phyloP scores from a whole-genome alignment of 2,888 invertebrate species.

The Pseudococcus jackbeardsleyi region DNA sequence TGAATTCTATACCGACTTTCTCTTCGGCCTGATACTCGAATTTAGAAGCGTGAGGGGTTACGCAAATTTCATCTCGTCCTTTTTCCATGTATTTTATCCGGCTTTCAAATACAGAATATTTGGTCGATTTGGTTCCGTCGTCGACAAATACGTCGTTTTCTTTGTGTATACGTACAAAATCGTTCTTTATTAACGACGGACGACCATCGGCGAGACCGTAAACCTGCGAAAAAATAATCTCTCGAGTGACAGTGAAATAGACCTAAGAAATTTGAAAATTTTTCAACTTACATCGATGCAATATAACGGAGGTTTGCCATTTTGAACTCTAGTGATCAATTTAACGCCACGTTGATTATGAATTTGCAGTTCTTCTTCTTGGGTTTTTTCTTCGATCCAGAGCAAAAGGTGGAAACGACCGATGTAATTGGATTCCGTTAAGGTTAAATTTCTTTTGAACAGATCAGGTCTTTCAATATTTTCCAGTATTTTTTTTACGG shows the following conservation, averaged over 20 bases:
- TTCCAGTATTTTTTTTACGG: neutral
- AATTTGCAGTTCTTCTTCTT: conserved; percentile 67
- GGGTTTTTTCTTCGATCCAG: conserved; percentile 69
- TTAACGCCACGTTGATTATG: conserved; percentile 40
- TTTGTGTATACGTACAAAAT: conserved; percentile 68
- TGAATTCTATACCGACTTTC: conserved; percentile 68
- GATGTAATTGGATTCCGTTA: conserved; percentile 38
- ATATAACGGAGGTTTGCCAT: neutral
- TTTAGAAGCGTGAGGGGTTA: conserved; percentile 67
- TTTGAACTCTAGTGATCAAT: neutral
- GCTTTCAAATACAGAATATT: conserved; percentile 68
- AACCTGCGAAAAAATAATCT: conserved; percentile 67
- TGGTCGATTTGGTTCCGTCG: neutral
- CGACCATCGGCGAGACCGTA: conserved; percentile 70
- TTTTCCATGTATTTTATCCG: conserved; percentile 68
- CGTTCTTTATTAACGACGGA: conserved; percentile 69
- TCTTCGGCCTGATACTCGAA: neutral
- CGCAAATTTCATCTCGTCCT: conserved; percentile 67
- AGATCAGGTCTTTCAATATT: neutral
- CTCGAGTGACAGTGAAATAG: neutral
- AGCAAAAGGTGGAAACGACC: conserved; percentile 67
- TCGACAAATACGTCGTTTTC: conserved; percentile 9
- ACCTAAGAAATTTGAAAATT: neutral
- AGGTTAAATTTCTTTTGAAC: neutral
- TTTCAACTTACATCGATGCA: conserved; percentile 30